Evolutionary conservation across 2,113 vertebrate genomes (phyloP), one percentile per base, ranked within the genome.

Genomic region (Gulo gulo): DNA sequence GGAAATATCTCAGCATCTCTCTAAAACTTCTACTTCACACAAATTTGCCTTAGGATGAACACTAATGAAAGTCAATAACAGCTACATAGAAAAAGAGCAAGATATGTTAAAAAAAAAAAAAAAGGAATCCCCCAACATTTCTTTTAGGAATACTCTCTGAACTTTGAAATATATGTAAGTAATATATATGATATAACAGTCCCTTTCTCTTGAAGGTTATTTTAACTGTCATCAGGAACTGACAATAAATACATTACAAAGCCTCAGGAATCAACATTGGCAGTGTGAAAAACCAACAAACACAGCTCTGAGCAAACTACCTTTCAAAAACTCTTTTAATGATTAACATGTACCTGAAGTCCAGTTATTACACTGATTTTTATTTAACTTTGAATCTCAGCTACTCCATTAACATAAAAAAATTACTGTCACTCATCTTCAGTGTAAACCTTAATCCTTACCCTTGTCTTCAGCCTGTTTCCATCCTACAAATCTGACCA

Each of bases 191-290:
- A 74, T 94, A 42, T 16, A 78, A 90, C 12, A 93, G 36, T 61
- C 47, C 65, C 18, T 89, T 93, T 91, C 73, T 96, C 11, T 84
- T 95, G 50, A 55, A 96, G 79, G 65, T 78, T 71, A 39, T 73
- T 34, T 93, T 94, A 92, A 50, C 11, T 61, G 78, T 96, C 67
- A 86, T 88, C 47, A 90, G 67, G 21, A 97, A 79, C 36, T 80
- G 26, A 36, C 69, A 97, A 67, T 82, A 95, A 97, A 91, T 52
- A 92, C 57, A 20, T 88, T 91, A 92, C 29, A n/a, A 97, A 80
- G 95, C 45, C 82, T 39, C 34, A 76, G 42, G 71, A 81, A 88
- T 84, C 61, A 76, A 82, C 71, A 93, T 57, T 34, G 45, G 50
- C 73, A 91, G 67, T 82, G 24, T 94, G 55, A 67, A 88, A 81